These are phyloP conservation scores for Urocitellus parryii DNA, from an alignment of 2,113 vertebrate genomes.

Conservation along the genomic window DNA sequence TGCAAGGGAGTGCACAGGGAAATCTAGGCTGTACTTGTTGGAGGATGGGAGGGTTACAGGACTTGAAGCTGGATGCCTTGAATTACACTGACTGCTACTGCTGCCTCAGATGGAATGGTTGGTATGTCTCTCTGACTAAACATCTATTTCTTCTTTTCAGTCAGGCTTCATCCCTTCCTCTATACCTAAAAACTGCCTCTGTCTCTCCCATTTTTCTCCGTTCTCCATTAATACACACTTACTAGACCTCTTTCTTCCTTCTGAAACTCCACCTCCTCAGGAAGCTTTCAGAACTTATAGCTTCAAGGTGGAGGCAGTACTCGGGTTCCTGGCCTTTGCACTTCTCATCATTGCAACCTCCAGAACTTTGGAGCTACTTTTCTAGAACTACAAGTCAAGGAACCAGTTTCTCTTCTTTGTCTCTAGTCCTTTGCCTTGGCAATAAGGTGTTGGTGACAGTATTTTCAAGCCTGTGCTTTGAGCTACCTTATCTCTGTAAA, in stretches of 20 bases:
- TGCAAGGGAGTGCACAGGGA: neutral
- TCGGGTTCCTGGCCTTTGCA: neutral
- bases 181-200: slow-evolving; percentile 15
- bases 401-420: neutral
- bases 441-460: neutral
- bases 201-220: neutral
- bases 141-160: neutral
- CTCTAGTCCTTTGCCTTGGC: neutral
- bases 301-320: neutral
- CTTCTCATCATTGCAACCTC: neutral
- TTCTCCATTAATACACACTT: neutral
- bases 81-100: neutral
- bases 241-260: neutral
- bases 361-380: neutral
- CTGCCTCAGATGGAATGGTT: neutral
- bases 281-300: slow-evolving; percentile 4
- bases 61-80: neutral
- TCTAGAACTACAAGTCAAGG: neutral
- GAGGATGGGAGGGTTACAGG: neutral
- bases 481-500: neutral
- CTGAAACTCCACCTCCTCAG: neutral
- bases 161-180: neutral
- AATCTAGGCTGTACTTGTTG: neutral
- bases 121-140: neutral
- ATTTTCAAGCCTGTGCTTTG: neutral